Percentiles rank a stretch among this genome's conserved stretches.
Conservation (phyloP, 2,113 vertebrate genomes). For the pig (Sus scrofa) region DNA sequence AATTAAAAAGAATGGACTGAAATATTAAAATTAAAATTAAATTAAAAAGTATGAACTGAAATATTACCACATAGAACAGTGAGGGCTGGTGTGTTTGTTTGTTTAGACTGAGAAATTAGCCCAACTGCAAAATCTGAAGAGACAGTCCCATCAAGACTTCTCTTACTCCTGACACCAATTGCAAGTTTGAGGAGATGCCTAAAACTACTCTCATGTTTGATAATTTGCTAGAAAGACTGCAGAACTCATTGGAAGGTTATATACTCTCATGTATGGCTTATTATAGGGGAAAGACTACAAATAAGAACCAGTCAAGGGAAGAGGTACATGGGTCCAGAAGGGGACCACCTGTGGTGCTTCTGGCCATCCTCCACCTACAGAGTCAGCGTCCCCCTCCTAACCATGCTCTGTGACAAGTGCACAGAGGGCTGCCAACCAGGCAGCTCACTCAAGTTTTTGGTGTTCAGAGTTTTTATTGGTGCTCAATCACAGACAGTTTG, state of each 20-base stretch:
- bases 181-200: not conserved
- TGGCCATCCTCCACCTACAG: not conserved
- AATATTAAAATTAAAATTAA: no score
- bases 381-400: not conserved
- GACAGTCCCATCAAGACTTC: not conserved
- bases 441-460: not conserved
- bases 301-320: not conserved
- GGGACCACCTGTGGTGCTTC: not conserved
- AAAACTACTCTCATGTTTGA: not conserved
- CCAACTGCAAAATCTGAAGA: not conserved
- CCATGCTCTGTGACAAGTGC: not conserved
- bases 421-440: not conserved
- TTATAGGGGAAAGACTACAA: not conserved
- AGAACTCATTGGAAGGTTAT: not conserved
- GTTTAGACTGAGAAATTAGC: not conserved
- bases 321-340: not conserved
- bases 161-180: not conserved
- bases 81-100: not conserved
- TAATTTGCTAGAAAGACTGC: not conserved
- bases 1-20: not conserved
- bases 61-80: not conserved
- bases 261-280: not conserved
- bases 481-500: not conserved
- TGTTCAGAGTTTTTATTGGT: not conserved
- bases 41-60: not conserved